These are phyloP conservation scores for Ischnus inquisitorius DNA, from an alignment of 2,888 invertebrate genomes.

Conservation along the genomic window DNA sequence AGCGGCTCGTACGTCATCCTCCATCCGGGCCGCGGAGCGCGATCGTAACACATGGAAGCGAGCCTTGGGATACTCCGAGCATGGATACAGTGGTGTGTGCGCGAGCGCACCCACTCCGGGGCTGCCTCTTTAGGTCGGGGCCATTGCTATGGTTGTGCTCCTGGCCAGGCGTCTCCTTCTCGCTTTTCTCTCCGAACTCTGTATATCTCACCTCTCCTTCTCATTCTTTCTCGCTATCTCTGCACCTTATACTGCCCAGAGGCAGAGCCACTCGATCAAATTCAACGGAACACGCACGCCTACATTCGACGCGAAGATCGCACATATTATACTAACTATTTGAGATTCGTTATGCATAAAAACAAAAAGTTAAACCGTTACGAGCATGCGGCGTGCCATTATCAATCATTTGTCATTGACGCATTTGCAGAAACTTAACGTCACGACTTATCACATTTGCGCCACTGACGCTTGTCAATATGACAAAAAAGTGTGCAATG, in stretches of 20 bases:
- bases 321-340: conserved; percentile 56
- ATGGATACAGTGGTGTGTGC: conserved; percentile 70
- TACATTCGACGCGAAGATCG: conserved; percentile 73
- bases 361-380: conserved; percentile 21
- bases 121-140: conserved; percentile 81
- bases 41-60: conserved; percentile 80
- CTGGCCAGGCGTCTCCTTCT: conserved; percentile 67
- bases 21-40: conserved; percentile 82
- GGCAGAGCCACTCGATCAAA: conserved; percentile 79
- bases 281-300: conserved; percentile 79
- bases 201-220: conserved; percentile 43
- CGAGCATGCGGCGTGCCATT: background rate
- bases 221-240: conserved; percentile 44
- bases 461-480: conserved; percentile 33
- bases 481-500: conserved; percentile 16
- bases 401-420: conserved; percentile 49
- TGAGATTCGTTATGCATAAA: conserved; percentile 59
- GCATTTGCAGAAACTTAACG: conserved; percentile 48
- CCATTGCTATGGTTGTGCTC: conserved; percentile 71
- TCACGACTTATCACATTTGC: conserved; percentile 46
- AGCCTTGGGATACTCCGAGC: conserved; percentile 65
- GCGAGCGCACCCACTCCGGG: conserved; percentile 79
- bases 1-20: conserved; percentile 84
- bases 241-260: conserved; percentile 69
- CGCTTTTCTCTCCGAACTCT: conserved; percentile 23